Percentiles rank a stretch among this genome's conserved stretches.
phyloP scores from a whole-genome alignment of 2,888 invertebrate genomes.

The Agonopterix heracliana region DNA sequence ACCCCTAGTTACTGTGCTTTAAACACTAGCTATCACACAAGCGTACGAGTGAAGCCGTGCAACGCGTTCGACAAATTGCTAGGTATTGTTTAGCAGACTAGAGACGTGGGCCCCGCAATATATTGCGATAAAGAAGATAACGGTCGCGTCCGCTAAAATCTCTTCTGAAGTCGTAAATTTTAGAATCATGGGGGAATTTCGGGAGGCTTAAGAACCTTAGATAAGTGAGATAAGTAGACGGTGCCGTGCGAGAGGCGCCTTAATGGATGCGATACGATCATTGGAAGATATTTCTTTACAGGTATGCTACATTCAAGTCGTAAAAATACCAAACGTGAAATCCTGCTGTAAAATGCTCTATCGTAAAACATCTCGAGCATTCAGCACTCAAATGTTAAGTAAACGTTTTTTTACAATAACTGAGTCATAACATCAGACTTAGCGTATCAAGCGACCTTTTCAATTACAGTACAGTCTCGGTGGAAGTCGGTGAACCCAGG shows the following conservation, averaged over 20 bases:
- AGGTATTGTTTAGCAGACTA: slow-evolving; percentile 45
- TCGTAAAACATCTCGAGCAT: too few relatives aligned
- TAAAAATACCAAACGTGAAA: too few relatives aligned
- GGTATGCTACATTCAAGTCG: too few relatives aligned
- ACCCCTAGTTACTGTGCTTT: not conserved
- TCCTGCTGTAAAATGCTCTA: too few relatives aligned
- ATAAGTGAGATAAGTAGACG: slow-evolving; percentile 69
- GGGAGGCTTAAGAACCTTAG: slow-evolving; percentile 71
- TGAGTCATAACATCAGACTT: not conserved
- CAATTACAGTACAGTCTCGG: slow-evolving; percentile 5
- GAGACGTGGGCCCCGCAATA: slow-evolving; percentile 47
- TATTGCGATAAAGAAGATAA: slow-evolving; percentile 71
- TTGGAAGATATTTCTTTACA: slow-evolving; percentile 17
- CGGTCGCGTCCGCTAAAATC: slow-evolving; percentile 56
- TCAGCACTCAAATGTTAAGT: too few relatives aligned
- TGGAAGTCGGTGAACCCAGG: slow-evolving; percentile 9
- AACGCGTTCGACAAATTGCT: slow-evolving; percentile 30
- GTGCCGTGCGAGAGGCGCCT: slow-evolving; percentile 42
- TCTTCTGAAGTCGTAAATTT: slow-evolving; percentile 68
- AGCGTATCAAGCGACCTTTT: not conserved
- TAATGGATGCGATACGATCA: slow-evolving; percentile 35
- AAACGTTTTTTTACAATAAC: too few relatives aligned
- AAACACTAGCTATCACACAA: too few relatives aligned
- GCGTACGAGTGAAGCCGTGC: not conserved
- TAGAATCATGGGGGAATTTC: slow-evolving; percentile 63